Conservation (phyloP, 1,140 invertebrate species). For the Drusus annulatus region DNA sequence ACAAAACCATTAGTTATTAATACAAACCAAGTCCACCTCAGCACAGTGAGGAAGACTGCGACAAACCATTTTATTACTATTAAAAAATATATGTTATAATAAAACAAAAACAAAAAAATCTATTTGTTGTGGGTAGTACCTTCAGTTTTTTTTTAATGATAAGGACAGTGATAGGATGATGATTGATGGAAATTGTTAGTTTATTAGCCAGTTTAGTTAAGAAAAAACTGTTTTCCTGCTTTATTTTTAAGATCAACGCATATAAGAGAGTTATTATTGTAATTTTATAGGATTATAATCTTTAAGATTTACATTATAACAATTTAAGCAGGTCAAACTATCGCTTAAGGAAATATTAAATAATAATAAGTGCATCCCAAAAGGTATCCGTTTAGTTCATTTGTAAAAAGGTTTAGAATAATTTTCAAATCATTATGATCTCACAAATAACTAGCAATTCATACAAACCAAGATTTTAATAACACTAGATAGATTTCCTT, state of each 20-base stretch:
- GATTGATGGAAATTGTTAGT: no score
- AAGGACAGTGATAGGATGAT: background rate
- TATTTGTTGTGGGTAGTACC: no score
- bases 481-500: background rate
- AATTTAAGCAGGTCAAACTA: background rate
- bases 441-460: constrained; percentile 24
- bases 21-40: no score
- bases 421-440: constrained; percentile 20
- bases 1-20: no score
- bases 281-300: background rate
- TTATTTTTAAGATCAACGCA: no score
- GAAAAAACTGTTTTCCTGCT: no score
- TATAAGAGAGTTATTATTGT: background rate
- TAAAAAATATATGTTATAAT: no score
- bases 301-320: background rate
- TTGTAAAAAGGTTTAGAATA: constrained; percentile 16
- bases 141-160: no score
- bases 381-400: constrained; percentile 4
- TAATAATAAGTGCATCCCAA: background rate
- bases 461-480: constrained; percentile 35
- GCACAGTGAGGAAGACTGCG: no score
- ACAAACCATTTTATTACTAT: no score
- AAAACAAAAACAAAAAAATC: background rate
- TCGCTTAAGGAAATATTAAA: background rate
- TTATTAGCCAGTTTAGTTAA: no score